phyloP scores from a whole-genome alignment of 2,797 vertebrate species.

The Cirrhinus mrigala region DNA sequence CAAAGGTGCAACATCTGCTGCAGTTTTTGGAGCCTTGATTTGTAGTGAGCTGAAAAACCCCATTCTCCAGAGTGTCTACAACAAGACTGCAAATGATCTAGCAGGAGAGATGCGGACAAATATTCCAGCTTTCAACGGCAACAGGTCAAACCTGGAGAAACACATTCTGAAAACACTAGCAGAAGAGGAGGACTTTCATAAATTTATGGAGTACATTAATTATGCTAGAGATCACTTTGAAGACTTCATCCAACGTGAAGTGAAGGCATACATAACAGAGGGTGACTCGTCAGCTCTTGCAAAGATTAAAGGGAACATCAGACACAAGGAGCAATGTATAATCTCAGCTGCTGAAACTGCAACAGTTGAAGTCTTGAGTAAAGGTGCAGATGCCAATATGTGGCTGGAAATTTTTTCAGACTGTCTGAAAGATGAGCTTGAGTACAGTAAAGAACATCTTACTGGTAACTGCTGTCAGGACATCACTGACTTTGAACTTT shows the following conservation, averaged over 20 bases:
- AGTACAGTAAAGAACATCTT: conserved; percentile 65
- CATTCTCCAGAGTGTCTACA: conserved; percentile 34
- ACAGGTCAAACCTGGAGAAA: neutral
- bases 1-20: conserved; percentile 68
- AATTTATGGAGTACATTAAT: neutral
- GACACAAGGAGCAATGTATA: conserved; percentile 20
- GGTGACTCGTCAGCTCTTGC: conserved; percentile 35
- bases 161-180: neutral
- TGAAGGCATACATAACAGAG: conserved; percentile 58
- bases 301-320: conserved; percentile 3
- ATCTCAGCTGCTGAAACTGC: neutral
- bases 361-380: neutral
- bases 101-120: conserved; percentile 55
- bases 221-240: neutral
- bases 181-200: neutral
- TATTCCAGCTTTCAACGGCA: neutral
- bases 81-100: conserved; percentile 60
- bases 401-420: conserved; percentile 75
- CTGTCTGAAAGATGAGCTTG: conserved; percentile 55
- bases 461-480: conserved; percentile 64
- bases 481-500: conserved; percentile 67
- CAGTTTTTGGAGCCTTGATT: conserved; percentile 64
- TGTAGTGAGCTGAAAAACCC: conserved; percentile 64
- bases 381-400: conserved; percentile 36
- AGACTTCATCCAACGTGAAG: conserved; percentile 38